Evolutionary conservation across 2,797 vertebrate species (phyloP), one percentile per base, ranked within the genome.

Genomic region (Caiman crocodilus): DNA sequence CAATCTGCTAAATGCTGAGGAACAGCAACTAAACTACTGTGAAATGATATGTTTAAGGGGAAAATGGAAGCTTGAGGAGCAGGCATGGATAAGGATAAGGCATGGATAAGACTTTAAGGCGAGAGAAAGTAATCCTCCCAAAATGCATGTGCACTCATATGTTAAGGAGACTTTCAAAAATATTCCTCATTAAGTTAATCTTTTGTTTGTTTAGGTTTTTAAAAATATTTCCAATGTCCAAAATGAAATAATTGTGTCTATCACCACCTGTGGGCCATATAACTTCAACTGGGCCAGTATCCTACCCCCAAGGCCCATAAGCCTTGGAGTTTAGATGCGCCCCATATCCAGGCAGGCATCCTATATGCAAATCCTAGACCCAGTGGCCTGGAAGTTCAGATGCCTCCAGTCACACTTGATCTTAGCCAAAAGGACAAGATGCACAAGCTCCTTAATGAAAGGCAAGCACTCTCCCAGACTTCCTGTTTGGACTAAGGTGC

Each of bases 1-100:
- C 77, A 91, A 80, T 0, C 0, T 61, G 85, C 80, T 81, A 82
- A 18, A 88, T 85, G 55, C 82, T 30, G 76, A 26, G 69, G 64
- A 85, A 85, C 21, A 90, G 87, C 87, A 83, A 94, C 79, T 90
- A 87, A 74, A 77, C 57, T 84, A 58, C 84, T 78, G 84, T 35
- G 82, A 93, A 91, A 94, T 93, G 21, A 82, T 87, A 80, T 0
- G 0, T 59, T 13, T 87, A 81, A 79, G 69, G 67, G 85, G 85
- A 82, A 88, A 93, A 71, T 1, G 9, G 73, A 88, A 89, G 56
- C 83, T 58, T 55, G 69, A 67, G 56, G 56, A 11, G n/a, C 23
- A 18, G 58, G 63, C 5, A 25, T 26, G 79, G 82, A 55, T 42
- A 35, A 35, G 35, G 35, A n/a, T n/a, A n/a, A n/a, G n/a, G n/a